Base-by-base conservation (phyloP, 2,113 vertebrate species). In the Xenus cinereus region DNA sequence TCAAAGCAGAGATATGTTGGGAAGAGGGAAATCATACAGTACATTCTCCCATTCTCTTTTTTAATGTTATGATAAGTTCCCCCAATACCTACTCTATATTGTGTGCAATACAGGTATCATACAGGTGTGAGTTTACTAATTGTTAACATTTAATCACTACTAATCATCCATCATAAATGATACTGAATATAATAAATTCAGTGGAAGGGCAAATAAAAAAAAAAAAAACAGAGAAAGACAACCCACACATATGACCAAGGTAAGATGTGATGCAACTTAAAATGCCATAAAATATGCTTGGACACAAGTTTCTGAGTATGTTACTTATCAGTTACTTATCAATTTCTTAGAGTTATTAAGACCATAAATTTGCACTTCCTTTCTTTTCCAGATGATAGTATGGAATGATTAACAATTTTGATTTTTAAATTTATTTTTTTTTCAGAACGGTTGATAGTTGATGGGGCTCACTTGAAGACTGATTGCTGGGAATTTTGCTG, bases 31-130 rank as follows among this genome's bases (percentile, higher is more conserved):
- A 83, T n/a, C 11, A 3, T 16, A 54, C 10, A 28, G 7, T 16
- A n/a, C 3, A 8, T 64, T 62, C 12, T 53, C 3, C 3, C 50
- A 51, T 51, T 27, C 7, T 51, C 14, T 39, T 35, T 37, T 62
- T 17, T 5, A 17, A n/a, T 32, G 7, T n/a, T 54, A 33, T 4
- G 1, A 14, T 64, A 33, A 81, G 2, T 73, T 14, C 1, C 5
- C 5, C 20, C 4, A 32, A 8, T 18, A 62, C 6, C 9, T 75
- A 28, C 8, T 8, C 5, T n/a, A 4, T 76, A 27, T 46, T 71
- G 7, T 43, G 12, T n/a, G 15, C 27, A 76, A 26, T 51, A 68
- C 7, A 67, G 7, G 9, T 59, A 51, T 23, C 19, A 24, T 46
- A 62, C 5, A 72, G n/a, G 48, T 35, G 30, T 4, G 71, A 57